Conservation (phyloP, 2,888 invertebrate species). For the Acronicta alni region DNA sequence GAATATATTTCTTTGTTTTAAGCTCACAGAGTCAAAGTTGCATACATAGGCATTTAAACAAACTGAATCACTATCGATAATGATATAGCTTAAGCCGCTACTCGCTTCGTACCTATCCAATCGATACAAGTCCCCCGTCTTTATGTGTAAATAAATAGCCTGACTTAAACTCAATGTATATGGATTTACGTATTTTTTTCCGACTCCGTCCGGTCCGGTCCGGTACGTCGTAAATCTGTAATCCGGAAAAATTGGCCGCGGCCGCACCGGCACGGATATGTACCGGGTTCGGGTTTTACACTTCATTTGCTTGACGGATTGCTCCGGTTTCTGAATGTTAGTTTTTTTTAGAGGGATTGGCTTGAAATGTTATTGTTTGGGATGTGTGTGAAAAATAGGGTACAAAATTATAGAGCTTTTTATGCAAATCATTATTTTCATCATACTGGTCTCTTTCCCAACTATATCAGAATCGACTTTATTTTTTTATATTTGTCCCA, state of each 20-base stretch:
- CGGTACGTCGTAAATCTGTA: conserved; percentile 77
- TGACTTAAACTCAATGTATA: conserved; percentile 61
- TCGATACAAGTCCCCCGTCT: conserved; percentile 6
- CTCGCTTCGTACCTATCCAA: conserved; percentile 2
- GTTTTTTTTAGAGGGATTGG: conserved; percentile 21
- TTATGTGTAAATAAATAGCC: conserved; percentile 58
- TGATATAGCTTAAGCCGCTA: neutral
- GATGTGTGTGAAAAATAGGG: neutral
- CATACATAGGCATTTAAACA: too few species aligned
- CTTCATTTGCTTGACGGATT: conserved; percentile 75
- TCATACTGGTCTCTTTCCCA: too few species aligned
- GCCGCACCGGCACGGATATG: conserved; percentile 42
- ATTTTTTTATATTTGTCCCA: too few species aligned
- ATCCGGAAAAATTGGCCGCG: conserved; percentile 79
- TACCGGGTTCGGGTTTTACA: conserved; percentile 66
- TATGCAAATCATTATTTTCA: too few species aligned
- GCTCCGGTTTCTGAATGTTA: conserved; percentile 39
- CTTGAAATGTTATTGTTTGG: neutral
- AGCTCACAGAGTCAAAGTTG: too few species aligned
- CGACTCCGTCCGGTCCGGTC: conserved; percentile 60
- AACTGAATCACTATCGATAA: neutral
- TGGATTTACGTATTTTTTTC: conserved; percentile 66
- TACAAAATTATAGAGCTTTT: neutral
- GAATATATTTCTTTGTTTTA: too few species aligned
- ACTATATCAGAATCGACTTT: too few species aligned